Percentiles rank a stretch among this genome's conserved stretches.
Conservation (phyloP, 2,888 invertebrate species). For the Conchocele bisecta region DNA sequence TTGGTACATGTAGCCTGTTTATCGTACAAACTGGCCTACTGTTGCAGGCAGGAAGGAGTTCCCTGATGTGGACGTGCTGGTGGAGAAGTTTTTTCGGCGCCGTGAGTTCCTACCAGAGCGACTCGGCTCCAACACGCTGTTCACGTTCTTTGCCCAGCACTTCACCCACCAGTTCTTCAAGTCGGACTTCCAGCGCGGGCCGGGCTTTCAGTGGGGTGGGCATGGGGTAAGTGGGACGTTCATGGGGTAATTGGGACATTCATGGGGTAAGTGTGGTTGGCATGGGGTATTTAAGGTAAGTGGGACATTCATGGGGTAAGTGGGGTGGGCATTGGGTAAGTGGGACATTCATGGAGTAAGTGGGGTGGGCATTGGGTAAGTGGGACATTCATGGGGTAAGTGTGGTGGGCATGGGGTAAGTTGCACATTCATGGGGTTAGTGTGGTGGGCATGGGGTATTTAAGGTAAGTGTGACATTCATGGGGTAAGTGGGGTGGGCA, state of each 20-base stretch:
- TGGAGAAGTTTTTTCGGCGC: constrained; percentile 79
- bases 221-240: constrained; percentile 80
- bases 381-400: no score
- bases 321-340: no score
- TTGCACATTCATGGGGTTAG: no score
- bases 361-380: no score
- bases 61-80: constrained; percentile 74
- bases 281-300: not conserved
- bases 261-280: not conserved
- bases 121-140: constrained; percentile 80
- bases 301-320: no score
- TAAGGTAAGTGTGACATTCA: no score
- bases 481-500: no score
- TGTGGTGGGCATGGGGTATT: no score
- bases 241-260: not conserved
- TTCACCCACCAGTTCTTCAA: constrained; percentile 83
- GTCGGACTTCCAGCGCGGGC: constrained; percentile 79
- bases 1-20: no score
- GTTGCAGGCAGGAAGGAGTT: constrained; percentile 68
- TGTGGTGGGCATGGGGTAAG: no score
- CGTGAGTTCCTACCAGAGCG: constrained; percentile 81
- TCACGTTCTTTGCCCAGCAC: constrained; percentile 83
- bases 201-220: constrained; percentile 81
- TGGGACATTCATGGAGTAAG: no score
- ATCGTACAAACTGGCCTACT: no score